Evolutionary conservation across 2,113 vertebrate species (phyloP).

Genomic region (Leiothrix lutea): DNA sequence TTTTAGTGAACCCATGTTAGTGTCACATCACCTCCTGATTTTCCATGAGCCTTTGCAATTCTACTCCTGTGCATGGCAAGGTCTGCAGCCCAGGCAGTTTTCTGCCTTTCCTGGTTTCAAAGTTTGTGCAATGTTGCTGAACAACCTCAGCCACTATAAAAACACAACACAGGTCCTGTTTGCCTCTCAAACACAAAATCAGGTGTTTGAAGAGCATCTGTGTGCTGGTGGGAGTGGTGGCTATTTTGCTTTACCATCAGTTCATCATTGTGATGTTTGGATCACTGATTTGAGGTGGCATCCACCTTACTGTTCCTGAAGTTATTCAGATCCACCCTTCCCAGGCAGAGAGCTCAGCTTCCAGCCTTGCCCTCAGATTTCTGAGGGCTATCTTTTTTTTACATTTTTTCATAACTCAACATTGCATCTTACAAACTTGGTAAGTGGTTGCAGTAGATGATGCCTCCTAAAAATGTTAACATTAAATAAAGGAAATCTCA

Average conservation of each 20-base stretch:
- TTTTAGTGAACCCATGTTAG: not conserved
- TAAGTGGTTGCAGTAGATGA: not conserved
- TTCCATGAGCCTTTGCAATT: not conserved
- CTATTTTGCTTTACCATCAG: not conserved
- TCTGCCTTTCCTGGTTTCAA: not conserved
- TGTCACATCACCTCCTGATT: not conserved
- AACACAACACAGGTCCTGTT: not conserved
- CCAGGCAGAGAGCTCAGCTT: not conserved
- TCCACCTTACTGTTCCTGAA: not conserved
- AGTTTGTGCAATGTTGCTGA: accelerated
- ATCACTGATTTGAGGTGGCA: not conserved
- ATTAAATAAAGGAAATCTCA: not conserved
- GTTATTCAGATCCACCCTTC: not conserved
- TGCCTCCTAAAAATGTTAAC: not conserved
- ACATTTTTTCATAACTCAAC: not conserved
- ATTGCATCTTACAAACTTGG: not conserved
- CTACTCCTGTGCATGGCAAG: not conserved
- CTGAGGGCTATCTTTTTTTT: not conserved
- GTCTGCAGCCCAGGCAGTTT: not conserved
- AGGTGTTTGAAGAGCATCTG: not conserved
- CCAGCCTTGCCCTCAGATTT: not conserved
- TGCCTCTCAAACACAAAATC: not conserved
- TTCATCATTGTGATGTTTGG: not conserved
- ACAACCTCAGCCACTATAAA: not conserved
- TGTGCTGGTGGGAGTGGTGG: not conserved